Base-by-base conservation (phyloP, 64 coral and sea anemone species). In the Porites australiensis region DNA sequence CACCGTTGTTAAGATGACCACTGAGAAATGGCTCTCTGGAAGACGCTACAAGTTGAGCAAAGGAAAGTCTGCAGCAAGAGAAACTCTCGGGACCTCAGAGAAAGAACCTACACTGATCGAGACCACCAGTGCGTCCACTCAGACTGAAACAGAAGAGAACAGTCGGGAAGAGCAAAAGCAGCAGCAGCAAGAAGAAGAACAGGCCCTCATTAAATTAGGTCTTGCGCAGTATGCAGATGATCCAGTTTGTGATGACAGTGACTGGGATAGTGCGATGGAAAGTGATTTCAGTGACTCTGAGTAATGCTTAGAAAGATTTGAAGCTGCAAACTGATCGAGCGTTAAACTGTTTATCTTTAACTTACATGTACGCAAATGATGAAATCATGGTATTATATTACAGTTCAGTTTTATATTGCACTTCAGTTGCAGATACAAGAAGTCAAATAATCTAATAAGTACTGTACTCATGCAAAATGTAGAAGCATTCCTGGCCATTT, bases 151-250 rank as follows among this genome's bases (percentile, higher is more conserved):
- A 77, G 75, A 51, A 51, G 75, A 77, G 55, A 16, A 77, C n/a
- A 52, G 50, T 77, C 49, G 48, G 75, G 48, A 49, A 51, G 45
- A 77, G 48, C 1, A 53, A 77, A 16, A n/a, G n/a, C n/a, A n/a
- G n/a, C n/a, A 77, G 48, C 75, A 54, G 49, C 75, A 77, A 77
- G 75, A 77, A 49, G 75, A 77, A 77, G 48, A 77, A 49, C 75
- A 77, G 75, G 75, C 75, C 75, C 75, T 77, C 13, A 77, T 54
- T 54, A 77, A 77, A 54, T 49, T 77, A 67, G 64, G 64, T 67
- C 64, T 67, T 67, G 5, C 64, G 14, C 64, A 67, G 14, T 67
- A 1, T 67, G 64, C 18, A 67, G 64, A 67, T 67, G 64, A 67
- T 67, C 64, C 64, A 67, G 64, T 13, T 67, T 67, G 64, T 67